Evolutionary conservation across 1,140 invertebrate species (phyloP).

Genomic region (Drosophila ficusphila): DNA sequence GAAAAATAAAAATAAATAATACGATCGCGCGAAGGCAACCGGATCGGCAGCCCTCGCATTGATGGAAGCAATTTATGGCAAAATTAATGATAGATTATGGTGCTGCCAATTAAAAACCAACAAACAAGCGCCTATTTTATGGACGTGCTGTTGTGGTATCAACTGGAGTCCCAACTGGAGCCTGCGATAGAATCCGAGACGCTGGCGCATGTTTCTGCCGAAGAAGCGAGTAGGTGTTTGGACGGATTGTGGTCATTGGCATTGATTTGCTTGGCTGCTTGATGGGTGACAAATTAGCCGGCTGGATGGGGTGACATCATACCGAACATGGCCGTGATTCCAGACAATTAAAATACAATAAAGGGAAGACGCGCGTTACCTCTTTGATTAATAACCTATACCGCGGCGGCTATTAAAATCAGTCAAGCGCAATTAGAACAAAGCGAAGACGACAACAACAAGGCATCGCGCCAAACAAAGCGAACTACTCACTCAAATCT

Average conservation of each 20-base stretch:
- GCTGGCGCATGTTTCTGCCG: slow-evolving; percentile 8
- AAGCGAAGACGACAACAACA: slow-evolving; percentile 52
- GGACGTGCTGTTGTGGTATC: slow-evolving; percentile 35
- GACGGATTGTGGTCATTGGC: slow-evolving; percentile 65
- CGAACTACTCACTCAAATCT: slow-evolving; percentile 29
- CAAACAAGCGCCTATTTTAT: slow-evolving; percentile 79
- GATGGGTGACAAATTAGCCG: slow-evolving; percentile 65
- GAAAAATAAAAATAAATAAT: slow-evolving; percentile 81
- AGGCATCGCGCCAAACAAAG: slow-evolving; percentile 23
- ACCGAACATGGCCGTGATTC: slow-evolving; percentile 51
- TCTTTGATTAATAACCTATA: slow-evolving; percentile 74
- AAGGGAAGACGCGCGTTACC: slow-evolving; percentile 33
- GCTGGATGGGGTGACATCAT: slow-evolving; percentile 64
- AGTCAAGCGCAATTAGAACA: slow-evolving; percentile 80
- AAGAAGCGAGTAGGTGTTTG: slow-evolving; percentile 71
- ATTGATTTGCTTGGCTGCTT: slow-evolving; percentile 41
- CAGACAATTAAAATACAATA: slow-evolving; percentile 76
- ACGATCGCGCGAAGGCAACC: slow-evolving; percentile 62
- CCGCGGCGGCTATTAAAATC: slow-evolving; percentile 66
- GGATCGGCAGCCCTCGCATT: slow-evolving; percentile 75
- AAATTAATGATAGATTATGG: slow-evolving; percentile 83
- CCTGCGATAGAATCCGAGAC: slow-evolving; percentile 32
- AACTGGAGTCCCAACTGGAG: background rate
- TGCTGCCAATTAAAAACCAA: slow-evolving; percentile 82
- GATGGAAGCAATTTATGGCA: slow-evolving; percentile 82